Conservation (phyloP, 2,113 vertebrate species). For the Helogale parvula region DNA sequence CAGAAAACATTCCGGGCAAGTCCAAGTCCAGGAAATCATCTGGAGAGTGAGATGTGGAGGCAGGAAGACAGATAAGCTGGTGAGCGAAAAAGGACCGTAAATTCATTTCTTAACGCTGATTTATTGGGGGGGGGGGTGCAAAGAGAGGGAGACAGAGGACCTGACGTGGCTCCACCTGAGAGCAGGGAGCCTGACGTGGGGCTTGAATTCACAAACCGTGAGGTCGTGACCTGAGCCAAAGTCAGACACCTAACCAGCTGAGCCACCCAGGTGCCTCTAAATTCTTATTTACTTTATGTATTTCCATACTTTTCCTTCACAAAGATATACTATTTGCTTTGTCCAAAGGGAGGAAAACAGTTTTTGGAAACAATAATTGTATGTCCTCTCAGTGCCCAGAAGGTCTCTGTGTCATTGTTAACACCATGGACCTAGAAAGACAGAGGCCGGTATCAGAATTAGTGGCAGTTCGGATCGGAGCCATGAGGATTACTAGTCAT, state of each 20-base stretch:
- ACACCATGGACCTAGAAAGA: not conserved
- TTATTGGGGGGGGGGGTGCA: no score
- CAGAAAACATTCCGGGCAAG: not conserved
- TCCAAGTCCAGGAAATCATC: not conserved
- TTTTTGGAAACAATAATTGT: not conserved
- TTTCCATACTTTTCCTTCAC: not conserved
- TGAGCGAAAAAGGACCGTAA: not conserved
- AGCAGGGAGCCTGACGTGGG: no score
- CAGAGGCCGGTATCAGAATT: not conserved
- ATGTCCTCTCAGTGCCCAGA: no score
- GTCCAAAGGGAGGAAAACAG: not conserved
- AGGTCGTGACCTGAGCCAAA: no score
- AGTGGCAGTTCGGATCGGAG: not conserved
- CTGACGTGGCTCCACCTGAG: no score
- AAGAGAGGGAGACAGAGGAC: no score
- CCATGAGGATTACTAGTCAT: fast-evolving
- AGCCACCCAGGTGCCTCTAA: no score
- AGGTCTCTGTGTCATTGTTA: not conserved
- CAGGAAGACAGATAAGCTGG: not conserved
- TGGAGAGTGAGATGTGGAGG: not conserved
- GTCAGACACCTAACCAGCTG: no score
- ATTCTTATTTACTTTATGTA: not conserved
- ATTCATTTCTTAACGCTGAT: no score
- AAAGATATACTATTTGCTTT: not conserved
- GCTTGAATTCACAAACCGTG: no score